These are phyloP conservation scores for Drosophila sp. DNA, from an alignment of 1,140 invertebrate genomes.

Conservation along the genomic window DNA sequence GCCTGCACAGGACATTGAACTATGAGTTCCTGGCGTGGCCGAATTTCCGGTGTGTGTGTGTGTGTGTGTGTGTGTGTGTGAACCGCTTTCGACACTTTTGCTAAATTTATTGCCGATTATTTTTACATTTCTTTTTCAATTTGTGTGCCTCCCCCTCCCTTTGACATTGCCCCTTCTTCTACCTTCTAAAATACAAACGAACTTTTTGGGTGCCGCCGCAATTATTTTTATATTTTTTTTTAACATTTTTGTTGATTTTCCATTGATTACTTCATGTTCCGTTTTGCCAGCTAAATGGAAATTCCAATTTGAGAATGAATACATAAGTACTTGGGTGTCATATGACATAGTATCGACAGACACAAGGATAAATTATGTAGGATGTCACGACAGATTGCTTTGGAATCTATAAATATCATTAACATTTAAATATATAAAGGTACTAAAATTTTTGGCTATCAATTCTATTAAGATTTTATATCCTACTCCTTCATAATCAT, in stretches of 20 bases:
- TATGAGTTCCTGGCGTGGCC: constrained; percentile 78
- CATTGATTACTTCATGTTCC: constrained; percentile 60
- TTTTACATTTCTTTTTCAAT: constrained; percentile 79
- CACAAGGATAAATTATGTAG: no score
- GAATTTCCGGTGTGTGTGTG: constrained; percentile 57
- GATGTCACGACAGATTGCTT: no score
- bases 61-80: constrained; percentile 40
- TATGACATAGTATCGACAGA: constrained; percentile 1
- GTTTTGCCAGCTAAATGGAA: background rate
- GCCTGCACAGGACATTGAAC: constrained; percentile 77
- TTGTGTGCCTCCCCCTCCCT: constrained; percentile 26
- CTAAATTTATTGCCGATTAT: constrained; percentile 83
- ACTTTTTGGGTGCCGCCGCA: constrained; percentile 55
- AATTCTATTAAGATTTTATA: no score
- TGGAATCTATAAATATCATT: no score
- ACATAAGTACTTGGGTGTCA: background rate
- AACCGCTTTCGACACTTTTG: constrained; percentile 79
- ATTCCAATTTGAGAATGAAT: background rate
- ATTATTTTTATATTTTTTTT: no score
- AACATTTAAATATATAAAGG: background rate
- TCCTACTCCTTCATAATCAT: no score
- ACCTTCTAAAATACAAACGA: constrained; percentile 2
- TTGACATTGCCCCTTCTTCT: background rate
- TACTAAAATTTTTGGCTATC: no score
- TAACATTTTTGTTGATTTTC: constrained; percentile 73